Evolutionary conservation across 2,113 vertebrate species (phyloP).

Genomic region (Myocastor coypus): DNA sequence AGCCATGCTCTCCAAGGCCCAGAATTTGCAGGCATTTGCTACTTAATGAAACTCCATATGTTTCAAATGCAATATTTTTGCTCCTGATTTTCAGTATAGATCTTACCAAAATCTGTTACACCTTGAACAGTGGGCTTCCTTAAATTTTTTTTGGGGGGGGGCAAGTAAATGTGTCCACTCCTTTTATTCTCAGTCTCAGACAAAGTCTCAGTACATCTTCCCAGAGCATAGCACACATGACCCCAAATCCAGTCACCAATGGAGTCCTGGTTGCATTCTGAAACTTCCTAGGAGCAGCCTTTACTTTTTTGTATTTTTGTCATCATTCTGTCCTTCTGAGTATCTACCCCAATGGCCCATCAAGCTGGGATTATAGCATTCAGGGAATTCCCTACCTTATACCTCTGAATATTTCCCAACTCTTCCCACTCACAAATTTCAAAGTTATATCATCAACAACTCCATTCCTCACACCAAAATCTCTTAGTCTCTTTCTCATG

Average conservation of each 20-base stretch:
- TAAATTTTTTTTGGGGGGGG: background rate
- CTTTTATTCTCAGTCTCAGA: background rate
- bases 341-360: background rate
- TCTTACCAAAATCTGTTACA: background rate
- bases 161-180: background rate
- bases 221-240: background rate
- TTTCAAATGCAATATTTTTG: background rate
- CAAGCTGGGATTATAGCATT: background rate
- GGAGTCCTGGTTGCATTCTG: background rate
- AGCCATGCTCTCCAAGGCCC: background rate
- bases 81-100: background rate
- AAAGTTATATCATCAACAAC: background rate
- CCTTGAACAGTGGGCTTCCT: background rate
- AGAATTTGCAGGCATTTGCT: background rate
- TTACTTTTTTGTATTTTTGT: background rate
- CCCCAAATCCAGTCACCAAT: background rate
- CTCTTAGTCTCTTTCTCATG: background rate
- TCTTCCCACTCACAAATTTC: background rate
- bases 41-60: background rate
- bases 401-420: too few species aligned
- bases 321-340: background rate
- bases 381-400: background rate
- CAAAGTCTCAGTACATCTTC: background rate
- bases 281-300: background rate
- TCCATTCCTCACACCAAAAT: background rate